Conservation (phyloP, 2,113 vertebrate species). For the Pluvianellus socialis region DNA sequence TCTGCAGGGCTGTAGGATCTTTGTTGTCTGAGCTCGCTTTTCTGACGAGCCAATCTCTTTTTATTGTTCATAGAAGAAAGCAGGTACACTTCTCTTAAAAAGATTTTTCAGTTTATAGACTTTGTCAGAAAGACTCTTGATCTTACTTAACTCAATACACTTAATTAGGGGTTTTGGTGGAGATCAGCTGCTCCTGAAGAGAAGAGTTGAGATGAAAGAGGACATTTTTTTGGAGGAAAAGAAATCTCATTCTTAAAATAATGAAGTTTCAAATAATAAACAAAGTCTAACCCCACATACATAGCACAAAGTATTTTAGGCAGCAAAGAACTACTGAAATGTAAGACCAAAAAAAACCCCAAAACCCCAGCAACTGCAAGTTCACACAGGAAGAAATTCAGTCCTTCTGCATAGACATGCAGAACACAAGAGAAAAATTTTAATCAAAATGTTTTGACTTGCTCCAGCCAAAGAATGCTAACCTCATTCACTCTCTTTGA, state of each 20-base stretch:
- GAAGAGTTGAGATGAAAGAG: conserved; percentile 36
- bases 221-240: conserved; percentile 56
- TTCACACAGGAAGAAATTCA: background rate
- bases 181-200: conserved; percentile 44
- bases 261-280: conserved; percentile 51
- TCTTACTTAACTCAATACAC: conserved; percentile 11
- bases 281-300: conserved; percentile 13
- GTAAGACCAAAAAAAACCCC: background rate
- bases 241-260: conserved; percentile 34
- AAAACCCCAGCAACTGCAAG: background rate
- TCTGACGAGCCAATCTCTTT: background rate
- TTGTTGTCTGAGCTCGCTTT: background rate
- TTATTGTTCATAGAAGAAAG: background rate
- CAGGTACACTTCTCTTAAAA: background rate
- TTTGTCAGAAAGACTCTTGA: background rate
- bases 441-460: background rate
- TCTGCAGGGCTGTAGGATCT: background rate
- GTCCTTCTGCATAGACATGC: background rate
- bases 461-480: background rate
- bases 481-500: background rate
- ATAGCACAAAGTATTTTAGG: background rate
- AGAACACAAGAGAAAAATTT: background rate
- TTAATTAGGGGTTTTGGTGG: background rate
- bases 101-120: background rate
- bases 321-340: background rate